Base-by-base conservation (phyloP, 2,797 vertebrate genomes). In the Agapornis canus region DNA sequence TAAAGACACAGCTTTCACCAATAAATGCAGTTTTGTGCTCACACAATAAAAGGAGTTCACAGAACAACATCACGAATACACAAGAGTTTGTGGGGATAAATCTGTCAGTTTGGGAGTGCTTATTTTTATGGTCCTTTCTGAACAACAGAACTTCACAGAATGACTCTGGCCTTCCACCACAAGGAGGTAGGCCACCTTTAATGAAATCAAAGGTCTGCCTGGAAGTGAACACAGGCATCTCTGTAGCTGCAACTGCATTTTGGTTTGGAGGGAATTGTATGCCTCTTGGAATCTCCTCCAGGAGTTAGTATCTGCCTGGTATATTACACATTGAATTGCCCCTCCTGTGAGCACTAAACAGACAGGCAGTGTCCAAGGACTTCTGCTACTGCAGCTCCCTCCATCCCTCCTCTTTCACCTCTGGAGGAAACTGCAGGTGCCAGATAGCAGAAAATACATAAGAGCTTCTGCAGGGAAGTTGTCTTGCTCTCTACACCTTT, bases 301-400 rank as follows among this genome's bases (percentile, higher is more conserved):
- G 61, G 26, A 60, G 45, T 8, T 86, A 42, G 7, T 35, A 21
- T 18, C 16, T 49, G 17, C 52, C 40, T 60, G 12, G 16, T 51
- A 6, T 21, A 16, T 47, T 19, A 16, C 32, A 40, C 11, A 71
- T n/a, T 11, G 5, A 73, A 15, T 39, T 49, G 26, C 11, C 13
- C 5, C 29, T 81, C 3, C 0, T 13, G 26, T 42, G 31, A 40
- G 5, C 52, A 40, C 21, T 59, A 51, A 72, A 31, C 23, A 57
- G 22, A 76, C 0, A 0, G 29, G 25, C 35, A 66, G 32, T 4
- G 4, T 18, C 43, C 56, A 32, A 76, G 45, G 43, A 6, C 17
- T 65, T 49, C 29, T 59, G 31, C n/a, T 92, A 54, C 32, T 35
- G 16, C 54, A 49, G 25, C 12, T 56, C 27, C 16, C 45, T 73